Conservation (phyloP, 2,113 vertebrate genomes). For the Silurus glanis region DNA sequence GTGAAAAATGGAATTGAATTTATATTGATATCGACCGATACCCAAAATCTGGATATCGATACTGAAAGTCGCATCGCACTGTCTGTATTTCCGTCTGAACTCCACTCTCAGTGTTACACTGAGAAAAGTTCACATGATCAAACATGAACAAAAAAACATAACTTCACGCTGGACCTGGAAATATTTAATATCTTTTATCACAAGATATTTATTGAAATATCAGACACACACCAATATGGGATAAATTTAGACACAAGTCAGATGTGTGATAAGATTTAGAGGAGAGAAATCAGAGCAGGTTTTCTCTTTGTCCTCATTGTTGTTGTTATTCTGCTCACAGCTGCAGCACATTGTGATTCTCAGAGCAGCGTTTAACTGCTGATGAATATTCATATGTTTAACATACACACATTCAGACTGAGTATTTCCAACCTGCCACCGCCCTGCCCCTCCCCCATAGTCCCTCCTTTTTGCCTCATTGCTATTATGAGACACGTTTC, state of each 20-base stretch:
- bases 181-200: not conserved
- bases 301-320: not conserved
- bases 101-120: not conserved
- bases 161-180: not conserved
- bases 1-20: too few species aligned
- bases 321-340: conserved; percentile 76
- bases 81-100: not conserved
- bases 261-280: not conserved
- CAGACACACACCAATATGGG: not conserved
- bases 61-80: not conserved
- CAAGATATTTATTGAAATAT: not conserved
- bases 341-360: conserved; percentile 64
- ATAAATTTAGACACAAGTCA: not conserved
- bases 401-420: conserved; percentile 74
- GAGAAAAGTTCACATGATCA: not conserved
- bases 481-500: conserved; percentile 69
- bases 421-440: conserved; percentile 61
- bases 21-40: not conserved
- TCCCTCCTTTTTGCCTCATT: conserved; percentile 62
- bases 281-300: not conserved
- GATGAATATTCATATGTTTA: conserved; percentile 82
- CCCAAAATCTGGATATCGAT: not conserved
- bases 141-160: not conserved
- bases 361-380: conserved; percentile 67
- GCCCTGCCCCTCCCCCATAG: too few species aligned